Base-by-base conservation (phyloP, 1,140 invertebrate genomes). In the Drosophila serrata region DNA sequence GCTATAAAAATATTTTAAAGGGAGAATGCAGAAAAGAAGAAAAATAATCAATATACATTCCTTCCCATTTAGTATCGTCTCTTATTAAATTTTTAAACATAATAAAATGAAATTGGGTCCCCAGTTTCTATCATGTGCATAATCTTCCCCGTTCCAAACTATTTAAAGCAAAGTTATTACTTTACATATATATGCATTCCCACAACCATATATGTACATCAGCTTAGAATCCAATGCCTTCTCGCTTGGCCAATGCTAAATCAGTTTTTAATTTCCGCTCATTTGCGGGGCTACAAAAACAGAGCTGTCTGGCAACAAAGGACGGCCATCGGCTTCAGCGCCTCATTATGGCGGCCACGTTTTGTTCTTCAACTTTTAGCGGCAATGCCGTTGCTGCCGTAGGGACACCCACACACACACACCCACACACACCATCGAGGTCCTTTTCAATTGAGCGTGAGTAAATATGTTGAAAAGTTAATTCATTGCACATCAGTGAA, bases 391-490 rank as follows among this genome's bases (percentile, higher is more conserved):
- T 22, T 17, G 48, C 19, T 57, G 65, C 62, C 59, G 62, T 46
- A 75, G 70, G 69, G 72, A 58, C 48, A 35, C 39, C 24, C 48
- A 19, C 35, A 15, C 45, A 42, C 58, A 15, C 45, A 42, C 58
- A n/a, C n/a, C n/a, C n/a, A n/a, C n/a, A n/a, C n/a, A 15, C 45
- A 42, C 58, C 63, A 33, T n/a, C 46, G 55, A 58, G 55, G 58
- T 42, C 72, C 82, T 80, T 55, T 88, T 88, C 90, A 90, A 91
- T 91, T 91, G 84, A 91, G 81, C 85, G 82, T 80, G 85, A 67
- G 81, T 90, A 91, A 91, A 91, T 91, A 91, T 91, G 90, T 90
- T 91, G 85, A 91, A 91, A 91, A 91, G 90, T 91, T 91, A 91
- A 91, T 91, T 91, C 90, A 91, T 91, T 85, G 85, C 90, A 86